A percentile compares a stretch with the other conserved stretches of the same genome.
phyloP scores from a whole-genome alignment of 2,113 vertebrate species.

The Scytalopus superciliaris region DNA sequence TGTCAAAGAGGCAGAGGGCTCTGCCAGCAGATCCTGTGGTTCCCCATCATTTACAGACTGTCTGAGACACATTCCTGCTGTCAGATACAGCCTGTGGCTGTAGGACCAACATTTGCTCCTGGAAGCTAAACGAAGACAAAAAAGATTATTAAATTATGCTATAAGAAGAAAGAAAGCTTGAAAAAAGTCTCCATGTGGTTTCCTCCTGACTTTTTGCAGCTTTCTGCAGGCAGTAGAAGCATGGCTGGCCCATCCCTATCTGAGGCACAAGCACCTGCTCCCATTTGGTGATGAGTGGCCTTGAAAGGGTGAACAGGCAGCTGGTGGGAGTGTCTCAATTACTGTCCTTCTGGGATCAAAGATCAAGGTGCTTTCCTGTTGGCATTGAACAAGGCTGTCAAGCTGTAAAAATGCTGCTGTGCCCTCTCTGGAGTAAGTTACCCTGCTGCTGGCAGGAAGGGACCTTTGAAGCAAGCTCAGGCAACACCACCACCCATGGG shows the following conservation, averaged over 20 bases:
- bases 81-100: background rate
- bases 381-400: no score
- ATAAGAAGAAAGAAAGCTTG: background rate
- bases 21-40: background rate
- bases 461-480: accelerated
- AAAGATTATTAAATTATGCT: background rate
- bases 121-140: background rate
- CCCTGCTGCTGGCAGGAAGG: background rate
- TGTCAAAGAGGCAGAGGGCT: background rate
- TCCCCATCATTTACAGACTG: background rate
- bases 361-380: background rate
- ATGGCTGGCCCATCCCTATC: background rate
- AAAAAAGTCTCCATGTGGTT: background rate
- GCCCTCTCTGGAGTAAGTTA: background rate
- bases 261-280: background rate
- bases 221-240: background rate
- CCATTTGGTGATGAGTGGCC: background rate
- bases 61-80: background rate
- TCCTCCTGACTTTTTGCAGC: background rate
- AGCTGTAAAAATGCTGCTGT: background rate
- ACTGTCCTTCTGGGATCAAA: accelerated
- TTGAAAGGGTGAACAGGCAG: background rate
- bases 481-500: background rate
- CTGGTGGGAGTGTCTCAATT: no score
- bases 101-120: background rate